Evolutionary conservation across 2,113 vertebrate species (phyloP).

Genomic region (Siniperca knerii): DNA sequence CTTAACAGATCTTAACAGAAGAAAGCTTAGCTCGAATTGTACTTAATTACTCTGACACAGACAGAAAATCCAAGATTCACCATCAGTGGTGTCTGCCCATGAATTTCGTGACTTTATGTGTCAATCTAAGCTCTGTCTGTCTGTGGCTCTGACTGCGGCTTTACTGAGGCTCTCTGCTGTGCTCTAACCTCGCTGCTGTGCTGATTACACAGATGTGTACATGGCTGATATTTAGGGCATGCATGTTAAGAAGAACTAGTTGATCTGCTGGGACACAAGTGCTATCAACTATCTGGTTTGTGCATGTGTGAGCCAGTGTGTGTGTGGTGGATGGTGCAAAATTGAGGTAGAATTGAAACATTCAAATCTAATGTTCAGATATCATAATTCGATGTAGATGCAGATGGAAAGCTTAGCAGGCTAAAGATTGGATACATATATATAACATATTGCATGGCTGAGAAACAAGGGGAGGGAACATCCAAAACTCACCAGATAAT

Average conservation of each 20-base stretch:
- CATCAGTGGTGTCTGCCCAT: neutral
- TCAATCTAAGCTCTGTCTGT: slow-evolving; percentile 36
- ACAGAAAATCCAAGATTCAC: slow-evolving; percentile 33
- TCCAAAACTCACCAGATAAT: slow-evolving; percentile 76
- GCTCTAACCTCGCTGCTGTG: slow-evolving; percentile 36
- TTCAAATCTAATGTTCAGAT: slow-evolving; percentile 33
- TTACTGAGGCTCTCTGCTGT: slow-evolving; percentile 18
- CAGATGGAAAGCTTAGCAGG: slow-evolving; percentile 22
- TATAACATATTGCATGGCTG: neutral
- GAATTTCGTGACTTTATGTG: slow-evolving; percentile 27
- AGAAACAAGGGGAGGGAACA: neutral
- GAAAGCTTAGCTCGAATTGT: slow-evolving; percentile 21
- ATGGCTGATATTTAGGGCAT: slow-evolving; percentile 77
- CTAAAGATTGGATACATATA: neutral
- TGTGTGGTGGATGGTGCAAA: slow-evolving; percentile 28
- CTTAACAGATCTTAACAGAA: neutral
- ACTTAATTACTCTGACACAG: slow-evolving; percentile 40
- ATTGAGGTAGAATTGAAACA: slow-evolving; percentile 27
- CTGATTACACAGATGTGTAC: slow-evolving; percentile 75
- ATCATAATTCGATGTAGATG: slow-evolving; percentile 43
- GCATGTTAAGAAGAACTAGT: slow-evolving; percentile 66
- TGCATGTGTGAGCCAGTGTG: slow-evolving; percentile 6
- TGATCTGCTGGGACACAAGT: slow-evolving; percentile 58
- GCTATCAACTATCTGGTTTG: slow-evolving; percentile 18
- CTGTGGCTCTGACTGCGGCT: slow-evolving; percentile 31